Conservation (phyloP, 2,113 vertebrate genomes). For the Orthonyx spaldingii region DNA sequence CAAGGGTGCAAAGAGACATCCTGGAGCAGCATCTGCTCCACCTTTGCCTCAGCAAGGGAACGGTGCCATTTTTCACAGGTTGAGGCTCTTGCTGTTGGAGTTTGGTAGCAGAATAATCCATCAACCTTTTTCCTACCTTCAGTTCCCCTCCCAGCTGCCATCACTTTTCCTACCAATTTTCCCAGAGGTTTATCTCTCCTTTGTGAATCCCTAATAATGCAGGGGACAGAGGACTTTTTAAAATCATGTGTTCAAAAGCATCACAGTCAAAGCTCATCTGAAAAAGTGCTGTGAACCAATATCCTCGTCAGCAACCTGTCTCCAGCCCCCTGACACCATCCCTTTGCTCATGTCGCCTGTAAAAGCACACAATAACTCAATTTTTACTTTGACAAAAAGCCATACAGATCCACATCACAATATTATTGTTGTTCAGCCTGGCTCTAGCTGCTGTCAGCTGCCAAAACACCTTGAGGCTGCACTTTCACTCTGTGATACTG, state of each 20-base stretch:
- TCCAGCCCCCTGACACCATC: not conserved
- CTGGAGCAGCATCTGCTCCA: not conserved
- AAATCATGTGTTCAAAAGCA: not conserved
- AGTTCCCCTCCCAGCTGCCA: not conserved
- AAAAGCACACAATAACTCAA: not conserved
- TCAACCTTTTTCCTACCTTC: not conserved
- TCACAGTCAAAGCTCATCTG: not conserved
- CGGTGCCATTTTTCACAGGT: not conserved
- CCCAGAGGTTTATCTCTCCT: not conserved
- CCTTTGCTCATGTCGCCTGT: not conserved
- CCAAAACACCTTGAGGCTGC: not conserved
- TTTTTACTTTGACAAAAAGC: not conserved
- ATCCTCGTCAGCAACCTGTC: not conserved
- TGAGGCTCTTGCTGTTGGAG: not conserved
- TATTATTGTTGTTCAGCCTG: not conserved
- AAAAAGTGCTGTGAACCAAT: not conserved
- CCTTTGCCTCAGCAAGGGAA: not conserved
- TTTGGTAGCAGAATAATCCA: not conserved
- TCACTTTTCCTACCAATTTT: not conserved
- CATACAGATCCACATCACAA: not conserved
- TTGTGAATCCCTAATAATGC: not conserved
- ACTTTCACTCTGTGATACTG: not conserved
- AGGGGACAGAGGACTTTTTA: not conserved
- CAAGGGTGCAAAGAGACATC: not conserved
- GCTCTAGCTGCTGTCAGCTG: not conserved